Evolutionary conservation across 2,797 vertebrate genomes (phyloP), one percentile per base, ranked within the genome.

Genomic region (Eospalax fontanierii): DNA sequence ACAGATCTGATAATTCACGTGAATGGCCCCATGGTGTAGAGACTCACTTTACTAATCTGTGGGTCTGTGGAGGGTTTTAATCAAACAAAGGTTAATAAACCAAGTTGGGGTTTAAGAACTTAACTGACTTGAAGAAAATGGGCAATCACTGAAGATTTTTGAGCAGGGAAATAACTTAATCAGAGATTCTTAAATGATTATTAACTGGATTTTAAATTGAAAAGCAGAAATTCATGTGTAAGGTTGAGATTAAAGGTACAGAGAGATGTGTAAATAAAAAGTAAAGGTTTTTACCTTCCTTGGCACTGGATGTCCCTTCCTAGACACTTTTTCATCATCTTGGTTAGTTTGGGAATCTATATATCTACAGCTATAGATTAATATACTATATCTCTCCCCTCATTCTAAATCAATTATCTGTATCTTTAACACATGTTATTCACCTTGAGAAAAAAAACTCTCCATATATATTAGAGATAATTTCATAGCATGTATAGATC

Each of bases 191-290:
- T 87, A 91, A 92, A 94, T 91, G 12, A 61, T 85, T 90, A 80
- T 84, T 86, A 40, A 50, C 82, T 89, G n/a, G 46, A 43, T 91
- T 87, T 96, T 84, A 90, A 93, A 81, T 80, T 30, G 33, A 85
- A 81, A 93, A 87, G 54, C 22, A 89, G 71, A 89, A 95, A 76
- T 71, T 65, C 26, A 68, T 5, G 14, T 38, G 28, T 18, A 92
- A 80, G 40, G 35, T 35, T 68, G 95, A 95, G 73, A 82, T 93
- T 94, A 71, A 66, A 63, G 73, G 35, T 38, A 12, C n/a, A 71
- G 82, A 92, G n/a, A 28, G 43, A 18, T 76, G 26, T 50, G 21
- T 84, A 81, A 73, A 90, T 83, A 85, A 65, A 91, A 89, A 90
- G 30, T 4, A 79, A 68, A 10, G 6, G 81, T 93, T 28, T 93